A percentile compares a stretch with the other conserved stretches of the same genome.
These are phyloP conservation scores for Suillia variegata DNA, from an alignment of 2,888 invertebrate genomes.

Conservation along the genomic window DNA sequence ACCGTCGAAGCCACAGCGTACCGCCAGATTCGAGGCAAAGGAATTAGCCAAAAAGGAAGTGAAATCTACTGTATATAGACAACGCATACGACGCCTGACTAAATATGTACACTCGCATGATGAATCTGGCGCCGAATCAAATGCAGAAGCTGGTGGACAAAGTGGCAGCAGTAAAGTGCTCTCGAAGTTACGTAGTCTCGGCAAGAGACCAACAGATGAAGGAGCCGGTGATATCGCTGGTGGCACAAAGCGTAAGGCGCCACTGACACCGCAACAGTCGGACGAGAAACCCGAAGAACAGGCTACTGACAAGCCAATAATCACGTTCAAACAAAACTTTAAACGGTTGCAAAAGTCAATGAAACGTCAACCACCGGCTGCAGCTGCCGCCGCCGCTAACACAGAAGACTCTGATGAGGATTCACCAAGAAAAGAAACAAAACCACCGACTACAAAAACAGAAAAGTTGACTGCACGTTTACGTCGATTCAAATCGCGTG, in stretches of 20 bases:
- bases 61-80: conserved; percentile 16
- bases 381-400: neutral
- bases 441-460: conserved; percentile 18
- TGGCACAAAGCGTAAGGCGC: conserved; percentile 25
- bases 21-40: neutral
- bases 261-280: conserved; percentile 32
- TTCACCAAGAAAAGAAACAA: neutral
- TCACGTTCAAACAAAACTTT: conserved; percentile 43
- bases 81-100: conserved; percentile 23
- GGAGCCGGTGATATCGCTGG: conserved; percentile 4
- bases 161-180: neutral
- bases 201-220: neutral
- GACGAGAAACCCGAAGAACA: conserved; percentile 19
- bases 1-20: neutral
- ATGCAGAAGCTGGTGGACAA: conserved; percentile 1
- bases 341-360: conserved; percentile 49
- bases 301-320: conserved; percentile 27
- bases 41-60: neutral
- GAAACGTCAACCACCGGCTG: conserved; percentile 32
- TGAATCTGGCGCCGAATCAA: conserved; percentile 7
- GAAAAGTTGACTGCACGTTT: conserved; percentile 45
- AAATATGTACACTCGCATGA: conserved; percentile 20
- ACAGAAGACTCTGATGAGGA: conserved; percentile 28
- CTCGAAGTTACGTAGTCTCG: conserved; percentile 9
- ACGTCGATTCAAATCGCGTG: conserved; percentile 40